phyloP scores from a whole-genome alignment of 2,797 vertebrate genomes.

The Cheirogaleus major region DNA sequence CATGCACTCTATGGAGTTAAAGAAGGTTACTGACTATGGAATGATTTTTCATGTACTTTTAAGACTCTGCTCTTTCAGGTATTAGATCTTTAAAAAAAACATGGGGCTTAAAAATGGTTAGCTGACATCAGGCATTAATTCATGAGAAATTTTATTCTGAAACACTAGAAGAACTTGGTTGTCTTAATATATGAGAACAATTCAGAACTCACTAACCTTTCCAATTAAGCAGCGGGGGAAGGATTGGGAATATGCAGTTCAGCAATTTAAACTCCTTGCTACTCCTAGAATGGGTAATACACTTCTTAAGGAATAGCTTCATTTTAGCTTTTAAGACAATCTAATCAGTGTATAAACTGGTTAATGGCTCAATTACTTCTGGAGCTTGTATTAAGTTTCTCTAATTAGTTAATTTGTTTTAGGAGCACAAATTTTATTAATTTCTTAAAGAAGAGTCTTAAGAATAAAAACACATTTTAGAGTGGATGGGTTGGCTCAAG shows the following conservation, averaged over 20 bases:
- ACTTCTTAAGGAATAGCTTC: conserved; percentile 21
- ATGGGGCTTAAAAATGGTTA: neutral
- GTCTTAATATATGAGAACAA: conserved; percentile 11
- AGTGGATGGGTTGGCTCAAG: conserved; percentile 27
- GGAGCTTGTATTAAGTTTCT: conserved; percentile 23
- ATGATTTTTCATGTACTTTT: conserved; percentile 20
- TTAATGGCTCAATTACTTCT: conserved; percentile 48
- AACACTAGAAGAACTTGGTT: conserved; percentile 9
- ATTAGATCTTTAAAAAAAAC: conserved; percentile 49
- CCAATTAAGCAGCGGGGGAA: conserved; percentile 18
- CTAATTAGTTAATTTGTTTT: conserved; percentile 53
- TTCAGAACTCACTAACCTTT: conserved; percentile 31
- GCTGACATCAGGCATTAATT: neutral
- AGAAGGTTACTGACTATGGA: neutral
- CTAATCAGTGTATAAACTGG: conserved; percentile 17
- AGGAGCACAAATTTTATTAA: conserved; percentile 31
- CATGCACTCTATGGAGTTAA: conserved; percentile 46
- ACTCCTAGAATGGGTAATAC: neutral
- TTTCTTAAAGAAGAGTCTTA: conserved; percentile 69
- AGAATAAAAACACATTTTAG: conserved; percentile 48
- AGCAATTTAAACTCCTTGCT: neutral
- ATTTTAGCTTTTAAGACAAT: conserved; percentile 44
- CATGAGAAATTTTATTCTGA: conserved; percentile 38
- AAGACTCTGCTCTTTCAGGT: conserved; percentile 60
- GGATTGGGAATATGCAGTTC: neutral